Evolutionary conservation across 2,113 vertebrate species (phyloP), one percentile per base, ranked within the genome.

Genomic region (Amphilophus citrinellus): DNA sequence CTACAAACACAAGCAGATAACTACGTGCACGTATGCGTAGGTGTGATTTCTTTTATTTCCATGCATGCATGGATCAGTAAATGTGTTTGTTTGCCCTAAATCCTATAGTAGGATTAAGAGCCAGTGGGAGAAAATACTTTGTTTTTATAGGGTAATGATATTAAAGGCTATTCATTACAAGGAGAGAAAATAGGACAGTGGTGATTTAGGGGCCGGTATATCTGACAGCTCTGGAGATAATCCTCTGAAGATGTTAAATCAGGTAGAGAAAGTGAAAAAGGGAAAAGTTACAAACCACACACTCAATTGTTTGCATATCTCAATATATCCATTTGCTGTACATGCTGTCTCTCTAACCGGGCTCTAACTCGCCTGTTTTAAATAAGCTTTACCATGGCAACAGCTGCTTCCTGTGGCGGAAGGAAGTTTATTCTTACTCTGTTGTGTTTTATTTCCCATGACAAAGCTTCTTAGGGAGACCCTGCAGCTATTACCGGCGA

Each of bases 361-460:
- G 58, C 62, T 57, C 61, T 63, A 88, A 77, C 17, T 77, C 61
- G 53, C 80, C 62, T 84, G 15, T 73, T 86, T 90, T 81, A 79
- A 84, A 89, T 88, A 63, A 76, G 68, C 65, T 88, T 88, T 60
- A 73, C 87, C 83, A 89, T 89, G 68, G 86, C 83, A 89, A 90
- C 88, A 91, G 78, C 79, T 81, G 86, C 81, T 91, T 92, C 88
- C 90, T 84, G 77, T 80, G 59, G 79, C 50, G 87, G 80, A 76
- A 92, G 91, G 91, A 92, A 93, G 91, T 93, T 91, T 91, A 90
- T 85, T 90, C 87, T 83, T 62, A 53, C 76, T 87, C 86, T 86
- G 85, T 80, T 84, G 91, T 89, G 82, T 89, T 93, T 92, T 90
- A 90, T 91, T 91, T 92, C 89, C 88, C 88, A 85, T 87, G 82